Percentiles rank a stretch among this genome's conserved stretches.
These are phyloP conservation scores for Idaea straminata DNA, from an alignment of 2,888 invertebrate genomes.

Conservation along the genomic window DNA sequence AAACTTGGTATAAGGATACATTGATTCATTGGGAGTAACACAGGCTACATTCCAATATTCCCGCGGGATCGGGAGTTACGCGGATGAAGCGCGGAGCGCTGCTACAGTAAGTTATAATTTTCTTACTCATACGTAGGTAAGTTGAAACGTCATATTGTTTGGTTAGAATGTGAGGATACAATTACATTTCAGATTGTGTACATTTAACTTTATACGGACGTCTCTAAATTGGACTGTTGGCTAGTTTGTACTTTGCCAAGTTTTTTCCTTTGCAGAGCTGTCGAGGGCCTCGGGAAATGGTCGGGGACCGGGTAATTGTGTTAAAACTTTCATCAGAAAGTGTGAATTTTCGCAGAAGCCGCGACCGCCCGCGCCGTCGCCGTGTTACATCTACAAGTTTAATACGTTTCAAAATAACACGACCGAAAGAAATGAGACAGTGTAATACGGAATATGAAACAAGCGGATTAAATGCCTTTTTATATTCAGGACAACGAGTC, in stretches of 20 bases:
- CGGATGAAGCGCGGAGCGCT: too few relatives aligned
- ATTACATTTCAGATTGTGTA: slow-evolving; percentile 72
- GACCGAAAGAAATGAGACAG: slow-evolving; percentile 38
- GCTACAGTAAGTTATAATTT: too few relatives aligned
- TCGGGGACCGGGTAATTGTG: slow-evolving; percentile 74
- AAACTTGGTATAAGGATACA: too few relatives aligned
- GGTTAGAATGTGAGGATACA: slow-evolving; percentile 64
- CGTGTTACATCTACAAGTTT: slow-evolving; percentile 62
- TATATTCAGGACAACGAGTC: slow-evolving; percentile 31
- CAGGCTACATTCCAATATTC: too few relatives aligned
- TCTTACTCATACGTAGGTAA: background rate
- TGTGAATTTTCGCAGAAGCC: slow-evolving; percentile 70
- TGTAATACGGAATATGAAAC: slow-evolving; percentile 34
- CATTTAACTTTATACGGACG: slow-evolving; percentile 77
- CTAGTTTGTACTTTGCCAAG: slow-evolving; percentile 77
- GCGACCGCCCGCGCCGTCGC: slow-evolving; percentile 50
- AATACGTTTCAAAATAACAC: slow-evolving; percentile 64
- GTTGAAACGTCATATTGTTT: slow-evolving; percentile 35
- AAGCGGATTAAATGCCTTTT: slow-evolving; percentile 20
- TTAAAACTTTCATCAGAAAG: slow-evolving; percentile 78
- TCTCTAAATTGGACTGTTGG: slow-evolving; percentile 74
- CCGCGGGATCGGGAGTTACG: too few relatives aligned
- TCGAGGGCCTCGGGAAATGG: slow-evolving; percentile 65
- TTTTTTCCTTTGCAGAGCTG: slow-evolving; percentile 69
- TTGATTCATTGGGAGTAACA: too few relatives aligned